Base-by-base conservation (phyloP, 2,113 vertebrate species). In the Pedionomus torquatus region DNA sequence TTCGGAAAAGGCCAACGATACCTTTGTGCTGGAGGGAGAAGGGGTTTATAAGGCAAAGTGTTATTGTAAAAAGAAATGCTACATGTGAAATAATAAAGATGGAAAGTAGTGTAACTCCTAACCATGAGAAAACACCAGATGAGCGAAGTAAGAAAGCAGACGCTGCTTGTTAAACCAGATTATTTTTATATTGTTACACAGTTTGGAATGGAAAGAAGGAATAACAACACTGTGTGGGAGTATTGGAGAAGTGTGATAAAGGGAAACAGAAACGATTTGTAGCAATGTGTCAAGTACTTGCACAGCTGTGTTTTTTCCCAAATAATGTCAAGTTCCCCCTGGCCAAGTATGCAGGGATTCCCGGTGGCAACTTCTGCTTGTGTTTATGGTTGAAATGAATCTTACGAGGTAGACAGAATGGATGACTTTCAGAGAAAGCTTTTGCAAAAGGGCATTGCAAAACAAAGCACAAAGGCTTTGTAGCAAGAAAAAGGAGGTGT, bases 41-140 rank as follows among this genome's bases (percentile, higher is more conserved):
- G 21, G 74, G 39, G 44, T 57, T 89, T 80, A 41, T 28, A 33
- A 39, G 31, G 49, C 10, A 13, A 51, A n/a, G 9, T 33, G 25
- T 46, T 61, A 21, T 49, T 24, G 12, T 12, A 3, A 37, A 51
- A 65, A 31, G 17, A 74, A 90, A 41, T 19, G 2, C 11, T 26
- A 7, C 17, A 10, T 7, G 26, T n/a, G 70, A 57, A 61, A 66
- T 23, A 8, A 17, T 51, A 17, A 14, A 52, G 63, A 43, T 28
- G 14, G 30, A 16, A 63, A 35, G 13, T 7, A 35, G 35, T 4
- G 13, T 44, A 28, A 57, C 11, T 57, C 25, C 18, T 17, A 16
- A 37, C 9, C 6, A 2, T 0, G 15, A 68, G 58, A 26, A 80
- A 88, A 83, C 0, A 1, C 17, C n/a, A 37, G 17, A 2, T 10